phyloP scores from a whole-genome alignment of 1,140 invertebrate genomes.

The Dendroctonus valens region DNA sequence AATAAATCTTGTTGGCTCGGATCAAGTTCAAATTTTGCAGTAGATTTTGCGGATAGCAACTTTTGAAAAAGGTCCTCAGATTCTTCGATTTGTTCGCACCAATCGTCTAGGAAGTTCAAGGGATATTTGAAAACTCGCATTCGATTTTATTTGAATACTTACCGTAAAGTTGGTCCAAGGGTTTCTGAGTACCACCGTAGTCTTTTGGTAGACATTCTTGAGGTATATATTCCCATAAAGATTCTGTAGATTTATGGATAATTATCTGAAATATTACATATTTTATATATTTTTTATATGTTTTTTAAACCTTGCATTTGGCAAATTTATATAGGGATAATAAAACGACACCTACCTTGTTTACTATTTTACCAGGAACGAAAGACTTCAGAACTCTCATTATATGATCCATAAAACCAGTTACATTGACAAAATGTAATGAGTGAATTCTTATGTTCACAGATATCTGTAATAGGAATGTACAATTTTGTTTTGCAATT shows the following conservation, averaged over 20 bases:
- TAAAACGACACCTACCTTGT: conserved; percentile 19
- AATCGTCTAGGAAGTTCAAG: conserved; percentile 19
- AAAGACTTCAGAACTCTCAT: conserved; percentile 26
- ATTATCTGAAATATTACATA: conserved; percentile 37
- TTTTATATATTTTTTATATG: background rate
- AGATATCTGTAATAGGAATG: conserved; percentile 29
- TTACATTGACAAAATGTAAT: conserved; percentile 31
- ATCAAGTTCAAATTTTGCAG: conserved; percentile 19
- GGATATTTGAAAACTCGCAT: background rate
- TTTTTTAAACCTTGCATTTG: background rate
- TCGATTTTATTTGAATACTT: conserved; percentile 25
- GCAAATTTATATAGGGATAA: background rate
- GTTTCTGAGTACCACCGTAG: conserved; percentile 43
- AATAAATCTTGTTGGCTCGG: conserved; percentile 10
- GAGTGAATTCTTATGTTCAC: conserved; percentile 30
- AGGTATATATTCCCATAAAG: conserved; percentile 40
- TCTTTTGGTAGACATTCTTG: conserved; percentile 45
- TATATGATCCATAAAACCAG: conserved; percentile 25
- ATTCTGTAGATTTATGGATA: conserved; percentile 37
- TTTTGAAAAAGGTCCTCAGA: conserved; percentile 23
- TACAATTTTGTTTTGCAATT: too few relatives aligned
- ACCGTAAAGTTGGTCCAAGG: conserved; percentile 43
- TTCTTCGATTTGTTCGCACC: conserved; percentile 31
- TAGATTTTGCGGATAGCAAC: conserved; percentile 20
- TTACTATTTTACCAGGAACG: conserved; percentile 25